Conservation (phyloP, 2,113 vertebrate genomes). For the Paradisaea rubra region DNA sequence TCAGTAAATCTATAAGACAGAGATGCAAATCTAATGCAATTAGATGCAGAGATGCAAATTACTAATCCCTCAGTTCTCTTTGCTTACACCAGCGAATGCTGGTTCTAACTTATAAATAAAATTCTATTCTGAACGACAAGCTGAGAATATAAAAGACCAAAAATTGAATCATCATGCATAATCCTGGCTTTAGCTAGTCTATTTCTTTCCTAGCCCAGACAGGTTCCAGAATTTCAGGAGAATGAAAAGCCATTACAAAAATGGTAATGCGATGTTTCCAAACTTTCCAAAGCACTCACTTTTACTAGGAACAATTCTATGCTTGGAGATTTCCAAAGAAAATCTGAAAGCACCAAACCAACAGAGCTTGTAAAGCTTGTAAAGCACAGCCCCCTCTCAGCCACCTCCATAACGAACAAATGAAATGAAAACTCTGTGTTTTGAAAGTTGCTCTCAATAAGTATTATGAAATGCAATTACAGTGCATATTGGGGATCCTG, state of each 20-base stretch:
- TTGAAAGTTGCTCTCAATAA: background rate
- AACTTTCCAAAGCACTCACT: background rate
- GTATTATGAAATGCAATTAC: background rate
- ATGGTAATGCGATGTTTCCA: background rate
- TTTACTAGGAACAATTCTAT: background rate
- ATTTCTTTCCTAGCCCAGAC: background rate
- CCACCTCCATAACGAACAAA: background rate
- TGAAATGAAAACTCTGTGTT: background rate
- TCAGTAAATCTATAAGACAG: conserved; percentile 6
- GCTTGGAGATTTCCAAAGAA: background rate
- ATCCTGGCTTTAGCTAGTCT: background rate
- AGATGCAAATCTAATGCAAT: conserved; percentile 53
- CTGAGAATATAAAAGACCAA: background rate
- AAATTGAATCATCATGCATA: conserved; percentile 24
- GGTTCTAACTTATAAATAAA: conserved; percentile 16
- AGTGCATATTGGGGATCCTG: background rate
- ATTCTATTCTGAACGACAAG: background rate
- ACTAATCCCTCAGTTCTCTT: conserved; percentile 20
- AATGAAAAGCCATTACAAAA: background rate
- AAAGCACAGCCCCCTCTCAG: background rate
- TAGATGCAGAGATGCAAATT: conserved; percentile 48
- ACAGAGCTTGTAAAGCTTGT: background rate
- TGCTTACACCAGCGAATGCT: background rate
- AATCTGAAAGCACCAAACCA: background rate
- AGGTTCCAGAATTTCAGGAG: background rate